These are phyloP conservation scores for Alauda arvensis DNA, from an alignment of 2,797 vertebrate species.

Conservation along the genomic window DNA sequence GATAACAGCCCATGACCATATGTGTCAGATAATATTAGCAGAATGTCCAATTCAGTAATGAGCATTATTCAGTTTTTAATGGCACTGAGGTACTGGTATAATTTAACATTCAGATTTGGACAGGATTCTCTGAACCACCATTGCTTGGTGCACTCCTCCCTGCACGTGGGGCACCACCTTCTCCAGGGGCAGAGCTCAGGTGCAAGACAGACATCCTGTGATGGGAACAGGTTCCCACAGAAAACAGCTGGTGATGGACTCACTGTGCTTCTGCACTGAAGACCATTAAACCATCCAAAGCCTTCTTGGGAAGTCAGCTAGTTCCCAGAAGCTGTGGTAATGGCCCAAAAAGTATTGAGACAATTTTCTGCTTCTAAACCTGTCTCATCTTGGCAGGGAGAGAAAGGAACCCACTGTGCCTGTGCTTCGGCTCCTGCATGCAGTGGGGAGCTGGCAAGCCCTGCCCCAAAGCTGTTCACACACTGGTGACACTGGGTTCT, in stretches of 20 bases:
- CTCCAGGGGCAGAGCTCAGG: accelerated
- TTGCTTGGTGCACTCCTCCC: background rate
- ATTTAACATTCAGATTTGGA: background rate
- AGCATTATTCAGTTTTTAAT: background rate
- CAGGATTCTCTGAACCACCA: background rate
- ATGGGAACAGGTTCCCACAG: background rate
- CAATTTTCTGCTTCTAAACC: background rate
- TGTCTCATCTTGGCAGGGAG: background rate
- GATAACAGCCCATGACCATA: background rate
- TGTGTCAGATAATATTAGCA: background rate
- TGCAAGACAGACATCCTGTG: background rate
- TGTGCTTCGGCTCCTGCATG: background rate
- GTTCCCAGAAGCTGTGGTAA: background rate
- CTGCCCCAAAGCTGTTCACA: background rate
- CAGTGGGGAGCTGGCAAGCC: background rate
- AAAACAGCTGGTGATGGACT: background rate
- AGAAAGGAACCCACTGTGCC: background rate
- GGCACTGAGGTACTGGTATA: background rate
- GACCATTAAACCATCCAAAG: background rate
- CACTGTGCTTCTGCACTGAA: background rate
- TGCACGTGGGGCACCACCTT: background rate
- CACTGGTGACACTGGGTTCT: background rate
- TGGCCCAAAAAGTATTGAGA: background rate
- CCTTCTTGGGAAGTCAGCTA: background rate
- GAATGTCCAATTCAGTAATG: background rate